phyloP scores from a whole-genome alignment of 92 coral and sea anemone species.

The Umimayanthus kanabou region DNA sequence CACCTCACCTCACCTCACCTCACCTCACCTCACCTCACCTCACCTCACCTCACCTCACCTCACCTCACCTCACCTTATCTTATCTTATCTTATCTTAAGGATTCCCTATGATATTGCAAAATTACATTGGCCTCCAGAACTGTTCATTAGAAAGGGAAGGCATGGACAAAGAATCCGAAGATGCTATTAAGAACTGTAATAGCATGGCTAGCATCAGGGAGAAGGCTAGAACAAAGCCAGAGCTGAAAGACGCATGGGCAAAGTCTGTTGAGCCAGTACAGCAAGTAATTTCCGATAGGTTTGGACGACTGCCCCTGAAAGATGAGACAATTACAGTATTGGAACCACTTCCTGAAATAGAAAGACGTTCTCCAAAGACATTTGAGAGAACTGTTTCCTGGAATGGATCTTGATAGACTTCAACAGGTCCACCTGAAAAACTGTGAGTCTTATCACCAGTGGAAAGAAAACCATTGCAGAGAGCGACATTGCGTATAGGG shows the following conservation, averaged over 20 bases:
- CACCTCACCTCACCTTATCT: too few species aligned
- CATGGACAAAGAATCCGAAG: constrained; percentile 44
- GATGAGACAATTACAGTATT: constrained; percentile 41
- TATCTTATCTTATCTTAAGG: too few species aligned
- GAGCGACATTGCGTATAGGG: too few species aligned
- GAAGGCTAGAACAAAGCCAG: constrained; percentile 42
- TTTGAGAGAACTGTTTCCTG: constrained; percentile 47
- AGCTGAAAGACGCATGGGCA: constrained; percentile 26
- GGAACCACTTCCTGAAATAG: constrained; percentile 30
- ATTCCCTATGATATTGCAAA: too few species aligned
- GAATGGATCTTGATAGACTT: constrained; percentile 46
- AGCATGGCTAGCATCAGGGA: constrained; percentile 46
- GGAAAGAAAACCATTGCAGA: too few species aligned
- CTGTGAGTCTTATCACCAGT: too few species aligned
- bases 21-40: too few species aligned
- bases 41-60: too few species aligned
- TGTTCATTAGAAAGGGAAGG: constrained; percentile 40
- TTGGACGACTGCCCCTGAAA: constrained; percentile 41
- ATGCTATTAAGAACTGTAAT: constrained; percentile 48
- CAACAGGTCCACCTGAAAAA: constrained; percentile 1
- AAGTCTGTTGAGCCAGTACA: constrained; percentile 41
- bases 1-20: too few species aligned
- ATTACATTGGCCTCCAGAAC: constrained; percentile 53
- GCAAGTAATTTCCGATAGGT: constrained; percentile 38
- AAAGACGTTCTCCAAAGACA: constrained; percentile 34